A percentile compares a stretch with the other conserved stretches of the same genome.
Conservation (phyloP, 2,888 invertebrate genomes). For the Galerucella nymphaeae region DNA sequence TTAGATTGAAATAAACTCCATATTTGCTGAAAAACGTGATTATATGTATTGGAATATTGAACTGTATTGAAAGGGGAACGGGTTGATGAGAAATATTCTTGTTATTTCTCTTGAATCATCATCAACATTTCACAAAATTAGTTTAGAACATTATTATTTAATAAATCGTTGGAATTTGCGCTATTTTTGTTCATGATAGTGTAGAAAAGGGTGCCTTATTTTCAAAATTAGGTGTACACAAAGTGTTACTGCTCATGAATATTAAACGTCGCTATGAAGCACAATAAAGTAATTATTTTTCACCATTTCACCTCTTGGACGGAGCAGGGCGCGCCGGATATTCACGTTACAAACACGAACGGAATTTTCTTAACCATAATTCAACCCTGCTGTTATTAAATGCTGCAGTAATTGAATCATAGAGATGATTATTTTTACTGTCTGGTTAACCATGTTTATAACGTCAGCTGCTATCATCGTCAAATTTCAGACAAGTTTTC, state of each 20-base stretch:
- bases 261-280: slow-evolving; percentile 33
- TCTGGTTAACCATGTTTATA: not conserved
- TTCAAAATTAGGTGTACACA: slow-evolving; percentile 32
- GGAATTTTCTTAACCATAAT: slow-evolving; percentile 37
- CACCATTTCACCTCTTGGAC: slow-evolving; percentile 31
- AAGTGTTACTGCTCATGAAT: slow-evolving; percentile 39
- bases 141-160: not conserved
- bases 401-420: slow-evolving; percentile 39
- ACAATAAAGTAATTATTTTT: slow-evolving; percentile 43
- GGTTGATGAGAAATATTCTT: too few relatives aligned
- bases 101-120: too few relatives aligned
- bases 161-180: not conserved
- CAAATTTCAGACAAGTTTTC: not conserved
- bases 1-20: too few relatives aligned
- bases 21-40: too few relatives aligned
- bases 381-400: slow-evolving; percentile 38
- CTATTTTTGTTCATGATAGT: slow-evolving; percentile 17
- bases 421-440: slow-evolving; percentile 29
- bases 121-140: not conserved
- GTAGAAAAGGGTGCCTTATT: slow-evolving; percentile 18
- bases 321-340: slow-evolving; percentile 31
- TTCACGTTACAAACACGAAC: slow-evolving; percentile 40
- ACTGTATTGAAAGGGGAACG: too few relatives aligned
- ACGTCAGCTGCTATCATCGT: not conserved
- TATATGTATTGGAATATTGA: too few relatives aligned